phyloP scores from a whole-genome alignment of 2,888 invertebrate genomes.

The Harmothoe impar region DNA sequence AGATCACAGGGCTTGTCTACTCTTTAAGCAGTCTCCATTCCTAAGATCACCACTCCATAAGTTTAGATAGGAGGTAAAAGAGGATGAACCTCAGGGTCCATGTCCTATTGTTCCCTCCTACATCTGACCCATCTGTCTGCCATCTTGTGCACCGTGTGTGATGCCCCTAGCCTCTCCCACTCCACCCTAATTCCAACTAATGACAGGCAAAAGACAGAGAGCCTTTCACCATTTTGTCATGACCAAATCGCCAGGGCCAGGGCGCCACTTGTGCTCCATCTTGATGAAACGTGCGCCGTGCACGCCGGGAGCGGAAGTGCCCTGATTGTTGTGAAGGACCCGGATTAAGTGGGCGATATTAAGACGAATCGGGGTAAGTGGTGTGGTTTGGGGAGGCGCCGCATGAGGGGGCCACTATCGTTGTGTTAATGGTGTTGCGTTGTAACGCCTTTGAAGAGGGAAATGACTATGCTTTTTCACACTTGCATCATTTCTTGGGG shows the following conservation, averaged over 20 bases:
- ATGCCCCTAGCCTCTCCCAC: background rate
- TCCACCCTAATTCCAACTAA: background rate
- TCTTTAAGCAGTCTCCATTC: no score
- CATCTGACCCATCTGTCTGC: no score
- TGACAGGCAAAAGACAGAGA: background rate
- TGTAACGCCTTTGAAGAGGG: background rate
- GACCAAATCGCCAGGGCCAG: background rate
- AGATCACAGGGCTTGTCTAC: no score
- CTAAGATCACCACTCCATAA: no score
- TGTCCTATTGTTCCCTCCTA: no score
- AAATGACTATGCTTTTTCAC: background rate
- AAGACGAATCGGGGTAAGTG: constrained; percentile 8
- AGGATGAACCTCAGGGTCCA: no score
- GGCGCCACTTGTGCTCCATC: constrained; percentile 20
- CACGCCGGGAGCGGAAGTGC: constrained; percentile 12
- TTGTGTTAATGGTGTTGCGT: background rate
- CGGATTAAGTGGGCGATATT: constrained; percentile 48
- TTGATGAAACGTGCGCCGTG: constrained; percentile 40
- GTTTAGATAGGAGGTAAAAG: no score
- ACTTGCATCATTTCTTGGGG: background rate
- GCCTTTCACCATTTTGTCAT: background rate
- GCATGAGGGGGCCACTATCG: background rate
- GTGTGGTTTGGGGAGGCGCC: background rate
- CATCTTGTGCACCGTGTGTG: no score
- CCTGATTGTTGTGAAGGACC: constrained; percentile 41